These are phyloP conservation scores for Nematostella vectensis DNA, from an alignment of 92 coral and sea anemone species.

Conservation along the genomic window DNA sequence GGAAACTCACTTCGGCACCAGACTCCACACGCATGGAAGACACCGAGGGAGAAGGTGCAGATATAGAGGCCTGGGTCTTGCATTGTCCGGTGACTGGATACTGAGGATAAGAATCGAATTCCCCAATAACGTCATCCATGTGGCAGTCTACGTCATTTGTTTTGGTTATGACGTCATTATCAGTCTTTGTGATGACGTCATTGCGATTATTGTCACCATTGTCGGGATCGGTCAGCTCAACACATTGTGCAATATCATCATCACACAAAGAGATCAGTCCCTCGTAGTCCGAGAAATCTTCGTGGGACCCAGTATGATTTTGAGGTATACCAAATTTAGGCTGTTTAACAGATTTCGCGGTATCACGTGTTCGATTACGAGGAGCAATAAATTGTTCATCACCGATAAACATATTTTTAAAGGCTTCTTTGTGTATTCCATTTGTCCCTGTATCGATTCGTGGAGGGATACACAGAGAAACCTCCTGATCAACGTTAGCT, in stretches of 20 bases:
- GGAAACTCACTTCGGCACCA: not conserved
- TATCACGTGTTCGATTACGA: not conserved
- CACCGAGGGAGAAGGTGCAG: not conserved
- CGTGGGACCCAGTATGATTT: no score
- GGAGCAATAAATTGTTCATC: no score
- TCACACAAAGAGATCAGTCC: constrained; percentile 1
- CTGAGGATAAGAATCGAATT: constrained; percentile 47
- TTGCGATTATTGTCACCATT: not conserved
- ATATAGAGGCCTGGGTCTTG: constrained; percentile 16
- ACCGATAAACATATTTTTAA: no score
- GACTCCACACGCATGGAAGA: not conserved
- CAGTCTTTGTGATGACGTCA: not conserved
- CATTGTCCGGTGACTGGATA: constrained; percentile 15
- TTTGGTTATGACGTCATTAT: constrained; percentile 1
- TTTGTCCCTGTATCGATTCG: no score
- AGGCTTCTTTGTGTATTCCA: no score
- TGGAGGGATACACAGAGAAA: no score
- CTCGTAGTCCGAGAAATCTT: not conserved
- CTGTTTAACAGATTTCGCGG: no score
- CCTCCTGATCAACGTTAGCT: no score
- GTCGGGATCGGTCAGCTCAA: not conserved
- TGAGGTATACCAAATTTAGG: no score
- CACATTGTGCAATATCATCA: constrained; percentile 6
- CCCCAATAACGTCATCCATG: constrained; percentile 34
- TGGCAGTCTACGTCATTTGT: not conserved